These are phyloP conservation scores for Steinernema khuongi DNA, from an alignment of 1,140 invertebrate genomes.

Conservation along the genomic window DNA sequence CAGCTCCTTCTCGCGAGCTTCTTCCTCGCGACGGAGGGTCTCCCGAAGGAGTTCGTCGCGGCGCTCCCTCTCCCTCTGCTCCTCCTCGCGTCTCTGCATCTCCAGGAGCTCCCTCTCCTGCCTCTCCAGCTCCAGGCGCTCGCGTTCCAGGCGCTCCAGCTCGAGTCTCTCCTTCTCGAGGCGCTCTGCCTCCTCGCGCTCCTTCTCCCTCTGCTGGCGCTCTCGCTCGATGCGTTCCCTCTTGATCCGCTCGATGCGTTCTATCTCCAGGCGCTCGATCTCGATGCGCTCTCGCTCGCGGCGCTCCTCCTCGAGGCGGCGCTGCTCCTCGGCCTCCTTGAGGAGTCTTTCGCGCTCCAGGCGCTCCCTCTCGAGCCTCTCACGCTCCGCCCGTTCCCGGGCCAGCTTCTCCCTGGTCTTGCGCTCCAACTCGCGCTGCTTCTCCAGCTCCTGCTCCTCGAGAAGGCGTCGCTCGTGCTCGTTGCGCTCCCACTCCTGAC, in stretches of 20 bases:
- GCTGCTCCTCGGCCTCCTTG: conserved; percentile 29
- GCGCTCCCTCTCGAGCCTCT: conserved; percentile 48
- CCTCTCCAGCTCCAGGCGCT: conserved; percentile 45
- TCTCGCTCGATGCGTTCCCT: conserved; percentile 49
- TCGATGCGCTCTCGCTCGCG: conserved; percentile 49
- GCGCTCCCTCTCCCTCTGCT: conserved; percentile 33
- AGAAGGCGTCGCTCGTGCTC: conserved; percentile 43
- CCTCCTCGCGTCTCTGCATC: conserved; percentile 41
- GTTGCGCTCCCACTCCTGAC: conserved; percentile 52
- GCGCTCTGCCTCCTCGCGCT: conserved; percentile 39
- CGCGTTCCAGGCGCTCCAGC: conserved; percentile 48
- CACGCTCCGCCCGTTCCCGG: conserved; percentile 37
- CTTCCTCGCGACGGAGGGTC: conserved; percentile 29
- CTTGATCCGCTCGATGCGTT: conserved; percentile 47
- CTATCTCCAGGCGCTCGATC: conserved; percentile 43
- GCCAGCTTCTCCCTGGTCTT: conserved; percentile 43
- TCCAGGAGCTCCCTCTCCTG: conserved; percentile 50
- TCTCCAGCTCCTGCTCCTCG: conserved; percentile 51
- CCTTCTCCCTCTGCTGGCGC: conserved; percentile 29
- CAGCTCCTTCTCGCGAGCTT: conserved; percentile 40
- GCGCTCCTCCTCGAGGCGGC: conserved; percentile 46
- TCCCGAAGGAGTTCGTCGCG: conserved; percentile 18
- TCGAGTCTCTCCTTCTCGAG: conserved; percentile 51
- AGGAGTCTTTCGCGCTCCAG: conserved; percentile 38
- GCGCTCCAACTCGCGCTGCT: conserved; percentile 43